phyloP scores from a whole-genome alignment of 2,113 vertebrate species.

The Heterotis niloticus region DNA sequence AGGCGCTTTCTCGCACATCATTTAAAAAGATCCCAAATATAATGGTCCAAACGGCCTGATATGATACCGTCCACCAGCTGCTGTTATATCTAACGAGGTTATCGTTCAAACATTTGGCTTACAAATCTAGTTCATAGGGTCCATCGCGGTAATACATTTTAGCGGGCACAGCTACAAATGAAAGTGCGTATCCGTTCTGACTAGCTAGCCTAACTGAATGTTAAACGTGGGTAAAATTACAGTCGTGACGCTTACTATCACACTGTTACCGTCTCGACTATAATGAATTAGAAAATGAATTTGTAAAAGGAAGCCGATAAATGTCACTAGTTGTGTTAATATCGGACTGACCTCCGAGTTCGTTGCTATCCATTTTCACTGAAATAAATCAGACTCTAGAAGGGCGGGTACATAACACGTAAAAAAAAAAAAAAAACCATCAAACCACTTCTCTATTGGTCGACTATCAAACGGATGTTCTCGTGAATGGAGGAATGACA shows the following conservation, averaged over 20 bases:
- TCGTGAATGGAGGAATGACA: background rate
- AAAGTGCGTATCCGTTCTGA: background rate
- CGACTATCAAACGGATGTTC: no score
- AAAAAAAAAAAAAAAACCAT: background rate
- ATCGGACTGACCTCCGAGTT: constrained; percentile 19
- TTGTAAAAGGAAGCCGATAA: background rate
- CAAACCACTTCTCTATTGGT: background rate
- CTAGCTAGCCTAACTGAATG: background rate
- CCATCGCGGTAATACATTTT: background rate
- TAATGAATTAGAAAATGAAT: background rate
- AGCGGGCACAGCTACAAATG: background rate
- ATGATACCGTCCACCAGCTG: no score
- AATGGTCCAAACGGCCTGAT: no score
- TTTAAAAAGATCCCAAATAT: no score
- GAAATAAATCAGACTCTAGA: constrained; percentile 9
- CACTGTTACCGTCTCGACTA: background rate
- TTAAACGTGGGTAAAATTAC: background rate
- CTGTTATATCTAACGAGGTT: background rate
- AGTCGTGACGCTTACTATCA: background rate
- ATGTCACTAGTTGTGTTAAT: background rate
- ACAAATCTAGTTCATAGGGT: background rate
- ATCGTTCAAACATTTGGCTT: background rate
- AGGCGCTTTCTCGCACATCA: no score
- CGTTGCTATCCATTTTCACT: constrained; percentile 26
- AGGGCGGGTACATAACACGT: background rate